Evolutionary conservation across 2,888 invertebrate genomes (phyloP), one percentile per base, ranked within the genome.

Genomic region (Phyto melanocephala): DNA sequence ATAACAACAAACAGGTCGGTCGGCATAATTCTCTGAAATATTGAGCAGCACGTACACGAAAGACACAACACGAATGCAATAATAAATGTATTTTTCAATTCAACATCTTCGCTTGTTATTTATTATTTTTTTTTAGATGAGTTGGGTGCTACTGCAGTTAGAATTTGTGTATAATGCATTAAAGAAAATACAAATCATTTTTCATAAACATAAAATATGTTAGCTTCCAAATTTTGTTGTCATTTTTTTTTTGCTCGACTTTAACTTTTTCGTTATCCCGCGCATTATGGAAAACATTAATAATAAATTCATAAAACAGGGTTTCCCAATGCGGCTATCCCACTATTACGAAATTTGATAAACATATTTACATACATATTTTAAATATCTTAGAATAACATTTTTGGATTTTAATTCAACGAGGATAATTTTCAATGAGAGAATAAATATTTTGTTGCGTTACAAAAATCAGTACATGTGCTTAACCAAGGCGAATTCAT

Each of bases 21-120:
- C 81, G 82, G 82, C 82, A 75, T 79, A 71, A 79, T 82, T 82
- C 82, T 75, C 75, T 82, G 82, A 79, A 82, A 82, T 82, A 74
- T 82, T 82, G 75, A 58, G 67, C 82, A 82, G 71, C 79, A 79
- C 75, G 82, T 75, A 70, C 78, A 58, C 54, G 58, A 65, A 2
- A 28, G 35, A 74, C 35, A 45, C 35, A 56, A 47, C 56, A 58
- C 50, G 75, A 67, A 65, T 75, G 37, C 56, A n/a, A 45, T 45
- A 65, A 47, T 24, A 47, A 72, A 28, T 28, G 3, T 28, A 28
- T 28, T 28, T 28, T 5, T 28, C 3, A 28, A 28, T 28, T 6
- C 3, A 6, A 6, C 28, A n/a, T n/a, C n/a, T 28, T 28, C 6
- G 3, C 3, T 5, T 35, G 8, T 50, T 65, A n/a, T 13, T 52